A percentile compares a stretch with the other conserved stretches of the same genome.
These are phyloP conservation scores for Mizuhopecten yessoensis DNA, from an alignment of 1,140 invertebrate genomes.

Conservation along the genomic window DNA sequence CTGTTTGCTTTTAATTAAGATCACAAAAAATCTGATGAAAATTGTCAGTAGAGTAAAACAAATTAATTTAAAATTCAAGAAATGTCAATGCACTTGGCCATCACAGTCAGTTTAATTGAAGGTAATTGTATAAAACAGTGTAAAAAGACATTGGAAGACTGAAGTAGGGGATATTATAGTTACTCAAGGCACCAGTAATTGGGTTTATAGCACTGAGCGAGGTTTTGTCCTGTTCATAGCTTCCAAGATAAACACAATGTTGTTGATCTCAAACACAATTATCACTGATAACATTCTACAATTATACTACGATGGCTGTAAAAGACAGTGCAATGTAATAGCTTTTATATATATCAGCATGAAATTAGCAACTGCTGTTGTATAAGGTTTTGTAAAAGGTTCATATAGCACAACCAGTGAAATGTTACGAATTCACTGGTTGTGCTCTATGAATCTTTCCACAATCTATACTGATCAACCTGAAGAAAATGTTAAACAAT, in stretches of 20 bases:
- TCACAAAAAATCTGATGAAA: background rate
- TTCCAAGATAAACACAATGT: background rate
- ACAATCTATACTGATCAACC: no score
- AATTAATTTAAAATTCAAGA: constrained; percentile 4
- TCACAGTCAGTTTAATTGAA: background rate
- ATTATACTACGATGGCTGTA: no score
- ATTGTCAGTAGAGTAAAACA: background rate
- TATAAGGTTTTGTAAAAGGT: no score
- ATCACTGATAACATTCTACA: no score
- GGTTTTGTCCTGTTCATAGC: background rate
- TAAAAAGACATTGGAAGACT: background rate
- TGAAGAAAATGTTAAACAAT: no score
- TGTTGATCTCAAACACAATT: background rate
- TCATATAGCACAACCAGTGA: no score
- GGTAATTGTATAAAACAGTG: background rate
- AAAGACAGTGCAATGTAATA: no score
- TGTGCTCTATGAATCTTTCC: no score
- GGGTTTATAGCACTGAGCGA: background rate
- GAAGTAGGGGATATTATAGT: background rate
- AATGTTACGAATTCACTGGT: no score
- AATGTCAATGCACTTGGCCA: constrained; percentile 5
- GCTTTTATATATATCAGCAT: no score
- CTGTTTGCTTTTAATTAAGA: background rate
- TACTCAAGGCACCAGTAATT: background rate
- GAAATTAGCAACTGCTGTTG: no score